Evolutionary conservation across 1,140 invertebrate genomes (phyloP), one percentile per base, ranked within the genome.

Genomic region (Drosophila melanica): DNA sequence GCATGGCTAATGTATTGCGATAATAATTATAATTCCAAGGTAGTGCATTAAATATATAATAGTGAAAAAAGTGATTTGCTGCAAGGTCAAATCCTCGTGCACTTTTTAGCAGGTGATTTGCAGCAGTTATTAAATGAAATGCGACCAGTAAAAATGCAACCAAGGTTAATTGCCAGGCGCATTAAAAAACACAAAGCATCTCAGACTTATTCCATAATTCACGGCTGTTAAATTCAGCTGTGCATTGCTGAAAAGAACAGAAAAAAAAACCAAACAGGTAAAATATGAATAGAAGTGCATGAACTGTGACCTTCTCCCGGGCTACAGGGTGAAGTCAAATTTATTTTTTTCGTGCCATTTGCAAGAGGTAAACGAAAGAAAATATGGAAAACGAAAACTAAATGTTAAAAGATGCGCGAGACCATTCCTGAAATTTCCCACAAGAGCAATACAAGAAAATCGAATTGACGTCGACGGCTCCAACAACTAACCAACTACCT

Each of bases 401-500:
- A 51, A 62, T 65, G 58, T 72, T 78, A 78, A 73, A 74, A 77
- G 44, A 82, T 65, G 82, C 71, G 57, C 45, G 66, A 77, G 67
- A 69, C 73, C 62, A 69, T 90, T 69, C 45, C 59, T 59, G 68
- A 72, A 79, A 90, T 90, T 90, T 90, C 87, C 81, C 87, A 55
- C 75, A 90, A 90, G 87, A 75, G 67, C 77, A 64, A 90, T 90
- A 75, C 50, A 58, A 64, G 72, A 53, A 90, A 90, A 87, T 87
- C 82, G 87, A 90, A 90, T 80, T 63, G 51, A 16, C 75, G 81
- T 63, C 66, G 9, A 77, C 67, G 58, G 42, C 42, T 45, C 57
- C 45, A 45, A 44, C 45, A 33, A 20, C 47, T 6, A 65, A 50
- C 2, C 33, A 35, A 10, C 41, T 62, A 64, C 81, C 63, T 72